phyloP scores from a whole-genome alignment of 2,888 invertebrate species.

The Ormyrus pomaceus region DNA sequence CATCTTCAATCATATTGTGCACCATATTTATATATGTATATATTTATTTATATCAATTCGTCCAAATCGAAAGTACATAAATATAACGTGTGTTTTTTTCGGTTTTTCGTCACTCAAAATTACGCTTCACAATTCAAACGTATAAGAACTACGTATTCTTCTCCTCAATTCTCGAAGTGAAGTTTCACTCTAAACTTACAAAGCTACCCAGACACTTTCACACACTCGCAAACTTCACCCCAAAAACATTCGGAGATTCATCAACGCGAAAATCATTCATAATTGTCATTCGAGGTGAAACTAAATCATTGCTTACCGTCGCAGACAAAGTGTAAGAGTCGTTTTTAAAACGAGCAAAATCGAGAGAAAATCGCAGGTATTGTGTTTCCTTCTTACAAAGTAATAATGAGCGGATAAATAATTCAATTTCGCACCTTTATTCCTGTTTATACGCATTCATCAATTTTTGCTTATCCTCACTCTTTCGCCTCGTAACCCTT shows the following conservation, averaged over 20 bases:
- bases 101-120: slow-evolving; percentile 23
- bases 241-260: slow-evolving; percentile 10
- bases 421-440: slow-evolving; percentile 16
- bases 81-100: slow-evolving; percentile 33
- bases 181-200: slow-evolving; percentile 3
- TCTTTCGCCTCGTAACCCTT: neutral
- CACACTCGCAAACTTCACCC: neutral
- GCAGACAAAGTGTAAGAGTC: neutral
- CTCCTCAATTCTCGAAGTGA: neutral
- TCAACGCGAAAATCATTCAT: neutral
- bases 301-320: neutral
- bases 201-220: neutral
- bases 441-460: slow-evolving; percentile 5
- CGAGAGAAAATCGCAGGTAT: neutral
- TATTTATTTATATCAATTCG: slow-evolving; percentile 49
- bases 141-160: slow-evolving; percentile 2
- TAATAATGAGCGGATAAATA: slow-evolving; percentile 13
- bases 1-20: slow-evolving; percentile 43
- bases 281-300: neutral
- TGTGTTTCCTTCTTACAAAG: neutral
- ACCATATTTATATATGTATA: slow-evolving; percentile 53
- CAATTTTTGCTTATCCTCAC: slow-evolving; percentile 7
- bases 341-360: slow-evolving; percentile 27
- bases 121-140: slow-evolving; percentile 27
- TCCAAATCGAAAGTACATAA: slow-evolving; percentile 39